phyloP scores from a whole-genome alignment of 2,888 invertebrate genomes.

The Isoperla grammatica region DNA sequence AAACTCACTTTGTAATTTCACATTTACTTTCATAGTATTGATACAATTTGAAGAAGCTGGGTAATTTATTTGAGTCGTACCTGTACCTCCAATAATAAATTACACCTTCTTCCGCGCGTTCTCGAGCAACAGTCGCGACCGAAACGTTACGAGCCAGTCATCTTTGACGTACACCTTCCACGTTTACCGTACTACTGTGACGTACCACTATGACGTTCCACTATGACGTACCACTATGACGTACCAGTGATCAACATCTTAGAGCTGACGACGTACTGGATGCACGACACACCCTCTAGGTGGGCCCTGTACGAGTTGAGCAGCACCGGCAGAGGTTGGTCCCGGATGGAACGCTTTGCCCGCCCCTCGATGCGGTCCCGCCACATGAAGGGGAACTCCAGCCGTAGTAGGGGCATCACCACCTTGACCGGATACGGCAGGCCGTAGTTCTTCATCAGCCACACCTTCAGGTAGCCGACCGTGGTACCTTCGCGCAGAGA shows the following conservation, averaged over 20 bases:
- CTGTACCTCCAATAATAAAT: too few relatives aligned
- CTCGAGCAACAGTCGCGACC: too few relatives aligned
- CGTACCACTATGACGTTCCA: too few relatives aligned
- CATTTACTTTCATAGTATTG: too few relatives aligned
- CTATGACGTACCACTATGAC: too few relatives aligned
- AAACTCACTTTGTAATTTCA: too few relatives aligned
- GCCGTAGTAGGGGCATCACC: constrained; percentile 56
- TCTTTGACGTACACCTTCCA: too few relatives aligned
- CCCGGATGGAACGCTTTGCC: constrained; percentile 57
- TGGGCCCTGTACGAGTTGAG: constrained; percentile 68
- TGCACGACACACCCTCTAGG: constrained; percentile 57
- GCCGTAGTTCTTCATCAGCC: constrained; percentile 67
- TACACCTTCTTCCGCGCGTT: too few relatives aligned
- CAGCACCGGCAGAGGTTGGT: constrained; percentile 59
- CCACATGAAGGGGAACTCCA: constrained; percentile 69
- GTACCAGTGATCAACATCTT: constrained; percentile 61
- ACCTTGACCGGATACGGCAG: constrained; percentile 47
- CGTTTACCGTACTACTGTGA: too few relatives aligned
- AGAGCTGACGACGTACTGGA: constrained; percentile 61
- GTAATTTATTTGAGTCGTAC: too few relatives aligned
- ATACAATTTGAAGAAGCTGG: too few relatives aligned
- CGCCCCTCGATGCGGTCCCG: constrained; percentile 60
- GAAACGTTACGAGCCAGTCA: too few relatives aligned
- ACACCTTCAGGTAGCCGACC: constrained; percentile 72
- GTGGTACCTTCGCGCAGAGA: constrained; percentile 44